Evolutionary conservation across 1,140 invertebrate genomes (phyloP).

Genomic region (Olivierus martensii): DNA sequence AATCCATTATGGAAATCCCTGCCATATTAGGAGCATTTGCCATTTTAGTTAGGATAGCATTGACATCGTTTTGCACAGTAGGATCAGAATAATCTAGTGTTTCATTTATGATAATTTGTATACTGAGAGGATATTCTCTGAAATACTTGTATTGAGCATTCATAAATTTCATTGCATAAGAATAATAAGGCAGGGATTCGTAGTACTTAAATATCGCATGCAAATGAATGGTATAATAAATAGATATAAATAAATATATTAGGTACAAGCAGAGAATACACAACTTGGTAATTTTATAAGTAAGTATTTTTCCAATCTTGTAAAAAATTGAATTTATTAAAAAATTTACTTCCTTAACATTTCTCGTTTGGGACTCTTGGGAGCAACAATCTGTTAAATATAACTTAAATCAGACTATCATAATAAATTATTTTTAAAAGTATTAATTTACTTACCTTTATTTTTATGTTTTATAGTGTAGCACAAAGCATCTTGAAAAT

Average conservation of each 20-base stretch:
- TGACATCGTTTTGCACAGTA: conserved; percentile 55
- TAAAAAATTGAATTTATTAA: no score
- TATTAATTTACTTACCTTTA: no score
- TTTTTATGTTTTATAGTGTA: no score
- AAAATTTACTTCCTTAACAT: no score
- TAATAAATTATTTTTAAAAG: no score
- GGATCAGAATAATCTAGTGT: conserved; percentile 72
- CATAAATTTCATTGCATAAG: no score
- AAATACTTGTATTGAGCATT: conserved; percentile 37
- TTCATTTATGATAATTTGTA: conserved; percentile 71
- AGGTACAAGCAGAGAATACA: conserved; percentile 61
- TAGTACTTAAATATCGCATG: no score
- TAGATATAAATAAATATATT: conserved; percentile 37
- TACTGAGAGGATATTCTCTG: conserved; percentile 74
- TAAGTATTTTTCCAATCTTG: conserved; percentile 45
- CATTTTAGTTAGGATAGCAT: conserved; percentile 59
- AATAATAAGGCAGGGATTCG: no score
- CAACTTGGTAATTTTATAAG: conserved; percentile 56
- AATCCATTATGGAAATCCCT: conserved; percentile 63
- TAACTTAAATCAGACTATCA: no score
- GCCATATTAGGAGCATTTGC: conserved; percentile 65
- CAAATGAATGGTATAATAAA: no score
- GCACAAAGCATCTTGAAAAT: conserved; percentile 47
- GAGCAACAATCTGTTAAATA: no score
- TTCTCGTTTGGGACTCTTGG: no score